Base-by-base conservation (phyloP, 2,888 invertebrate genomes). In the Theretra japonica region DNA sequence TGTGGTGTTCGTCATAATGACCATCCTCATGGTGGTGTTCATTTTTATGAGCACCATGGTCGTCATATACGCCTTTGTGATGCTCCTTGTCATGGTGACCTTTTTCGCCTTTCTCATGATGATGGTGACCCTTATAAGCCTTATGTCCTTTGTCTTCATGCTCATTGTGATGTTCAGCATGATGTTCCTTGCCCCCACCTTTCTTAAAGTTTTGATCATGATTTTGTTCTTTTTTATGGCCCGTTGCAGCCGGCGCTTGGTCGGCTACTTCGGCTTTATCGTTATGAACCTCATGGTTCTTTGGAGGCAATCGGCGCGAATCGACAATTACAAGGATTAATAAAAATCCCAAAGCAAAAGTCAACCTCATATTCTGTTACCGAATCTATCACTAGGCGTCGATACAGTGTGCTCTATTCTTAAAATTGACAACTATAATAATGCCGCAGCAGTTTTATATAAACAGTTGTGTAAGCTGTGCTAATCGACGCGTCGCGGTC, bases 41-140 rank as follows among this genome's bases (percentile, higher is more conserved):
- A 73, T 96, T 95, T 81, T 96, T 96, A 81, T 96, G 95, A 0
- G 95, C 96, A 2, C 95, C 96, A 68, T 95, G 94, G 80, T 96
- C 96, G 68, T 95, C 95, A 82, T 95, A 96, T 80, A 96, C 95
- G 1, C 96, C 96, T 75, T 94, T 92, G 79, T 96, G 96, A 4
- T 95, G 92, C 80, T 95, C 96, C 83, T 97, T 96, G 81, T 97
- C 96, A 80, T 97, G 97, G 79, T 97, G 96, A 0, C 97, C 97
- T 82, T 96, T 97, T 77, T 96, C 95, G 5, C 96, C 96, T 79
- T 97, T 96, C 77, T 96, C 96, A 76, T 96, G 95, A 72, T 96
- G 95, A 82, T 97, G 96, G 74, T 96, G 95, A 17, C 96, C 95
- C 82, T 96, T 96, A 89, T 97, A 96, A 0, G 96, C 96, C 76